phyloP scores from a whole-genome alignment of 2,113 vertebrate genomes.

The Gobius niger region DNA sequence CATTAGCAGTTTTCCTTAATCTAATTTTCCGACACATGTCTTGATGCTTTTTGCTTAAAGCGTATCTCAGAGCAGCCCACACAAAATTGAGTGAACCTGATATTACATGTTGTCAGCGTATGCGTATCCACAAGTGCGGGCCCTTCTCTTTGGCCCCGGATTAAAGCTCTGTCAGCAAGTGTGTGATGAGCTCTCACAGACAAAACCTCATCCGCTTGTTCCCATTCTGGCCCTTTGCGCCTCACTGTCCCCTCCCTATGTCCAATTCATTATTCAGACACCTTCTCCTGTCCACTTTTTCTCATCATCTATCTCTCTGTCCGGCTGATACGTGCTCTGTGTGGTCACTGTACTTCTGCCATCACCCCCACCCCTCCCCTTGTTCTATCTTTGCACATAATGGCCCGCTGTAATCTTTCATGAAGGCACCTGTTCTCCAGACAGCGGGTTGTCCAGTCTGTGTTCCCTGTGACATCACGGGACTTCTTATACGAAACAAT shows the following conservation, averaged over 20 bases:
- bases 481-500: background rate
- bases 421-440: slow-evolving; percentile 12
- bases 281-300: slow-evolving; percentile 51
- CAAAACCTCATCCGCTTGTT: slow-evolving; percentile 54
- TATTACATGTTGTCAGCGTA: slow-evolving; percentile 30
- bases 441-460: background rate
- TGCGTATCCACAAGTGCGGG: slow-evolving; percentile 27
- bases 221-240: slow-evolving; percentile 53
- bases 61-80: background rate
- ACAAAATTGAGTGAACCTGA: slow-evolving; percentile 34
- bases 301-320: slow-evolving; percentile 50
- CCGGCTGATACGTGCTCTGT: slow-evolving; percentile 44
- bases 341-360: slow-evolving; percentile 14
- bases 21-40: background rate
- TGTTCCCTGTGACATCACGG: background rate
- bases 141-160: slow-evolving; percentile 62
- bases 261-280: slow-evolving; percentile 64
- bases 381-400: slow-evolving; percentile 40
- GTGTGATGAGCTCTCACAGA: slow-evolving; percentile 76
- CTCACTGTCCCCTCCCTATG: slow-evolving; percentile 48
- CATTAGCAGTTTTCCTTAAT: background rate
- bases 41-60: background rate
- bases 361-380: slow-evolving; percentile 2
- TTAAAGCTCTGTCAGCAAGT: slow-evolving; percentile 71
- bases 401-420: slow-evolving; percentile 5